Base-by-base conservation (phyloP, 1,140 invertebrate species). In the Elymnias hypermnestra region DNA sequence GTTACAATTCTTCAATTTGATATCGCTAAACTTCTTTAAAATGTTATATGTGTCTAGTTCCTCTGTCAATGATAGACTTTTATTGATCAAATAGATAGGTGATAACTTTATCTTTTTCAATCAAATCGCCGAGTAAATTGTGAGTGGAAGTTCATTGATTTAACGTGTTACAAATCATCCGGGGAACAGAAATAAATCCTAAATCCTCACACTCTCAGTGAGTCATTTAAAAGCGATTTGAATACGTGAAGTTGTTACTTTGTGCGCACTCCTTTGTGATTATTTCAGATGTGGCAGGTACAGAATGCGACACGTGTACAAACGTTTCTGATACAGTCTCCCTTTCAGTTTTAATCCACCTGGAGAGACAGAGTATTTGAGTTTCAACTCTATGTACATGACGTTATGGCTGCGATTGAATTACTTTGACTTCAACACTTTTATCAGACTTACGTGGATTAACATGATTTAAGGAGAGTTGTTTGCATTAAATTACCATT, bases 281-380 rank as follows among this genome's bases (percentile, higher is more conserved):
- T 54, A 50, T 60, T 57, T 47, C 42, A 31, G 40, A 42, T 36
- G 50, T 51, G 57, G 52, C 62, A 64, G 62, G 62, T 64, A 55
- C 45, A 50, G 45, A 47, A 52, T 57, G 51, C 35, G 47, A 48
- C 29, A 26, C 28, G 14, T 43, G 28, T 39, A 31, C 26, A 14
- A 12, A 2, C n/a, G n/a, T n/a, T n/a, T n/a, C n/a, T n/a, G n/a
- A 5, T 47, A 47, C 44, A 39, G 7, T 29, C 3, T 9, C 12
- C 21, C 5, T 21, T 5, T 7, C 6, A 23, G 7, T 13, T 22
- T 4, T 3, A 14, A 8, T 8, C 12, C 36, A 29, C 33, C 10
- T 47, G 26, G 15, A 8, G 7, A 6, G 9, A 13, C 29, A 17
- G 2, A 5, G 5, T 25, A 28, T n/a, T 14, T 8, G n/a, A 40